These are phyloP conservation scores for Galagoides demidoff DNA, from an alignment of 2,797 vertebrate species.

Conservation along the genomic window DNA sequence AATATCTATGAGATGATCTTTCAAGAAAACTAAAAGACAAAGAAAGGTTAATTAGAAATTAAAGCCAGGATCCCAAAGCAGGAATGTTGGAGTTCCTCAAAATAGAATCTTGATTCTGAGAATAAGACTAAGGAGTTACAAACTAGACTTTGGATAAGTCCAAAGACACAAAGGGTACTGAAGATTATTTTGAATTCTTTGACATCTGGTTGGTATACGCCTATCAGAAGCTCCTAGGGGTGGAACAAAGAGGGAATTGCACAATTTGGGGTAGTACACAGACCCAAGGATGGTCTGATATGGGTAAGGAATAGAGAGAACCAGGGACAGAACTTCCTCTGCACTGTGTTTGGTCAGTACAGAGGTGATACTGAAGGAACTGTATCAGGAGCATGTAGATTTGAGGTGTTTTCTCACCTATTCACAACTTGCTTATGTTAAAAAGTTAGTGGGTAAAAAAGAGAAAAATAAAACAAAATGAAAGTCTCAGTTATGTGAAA, in stretches of 20 bases:
- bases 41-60: not conserved
- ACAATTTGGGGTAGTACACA: no score
- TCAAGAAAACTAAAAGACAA: not conserved
- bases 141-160: not conserved
- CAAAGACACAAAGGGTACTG: not conserved
- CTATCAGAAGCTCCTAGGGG: not conserved
- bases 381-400: not conserved
- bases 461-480: not conserved
- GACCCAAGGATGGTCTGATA: not conserved
- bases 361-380: not conserved
- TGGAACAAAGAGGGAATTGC: not conserved
- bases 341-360: not conserved
- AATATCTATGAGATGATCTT: not conserved
- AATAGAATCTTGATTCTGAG: constrained; percentile 19
- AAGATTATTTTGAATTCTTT: not conserved
- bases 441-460: not conserved
- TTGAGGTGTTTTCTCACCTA: not conserved
- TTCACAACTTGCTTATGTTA: not conserved
- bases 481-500: not conserved
- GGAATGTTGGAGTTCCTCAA: not conserved
- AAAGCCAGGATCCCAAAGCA: not conserved
- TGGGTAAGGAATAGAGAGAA: not conserved
- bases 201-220: not conserved
- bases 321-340: not conserved
- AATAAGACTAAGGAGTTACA: not conserved